Evolutionary conservation across 2,797 vertebrate species (phyloP).

Genomic region (Tapera naevia): DNA sequence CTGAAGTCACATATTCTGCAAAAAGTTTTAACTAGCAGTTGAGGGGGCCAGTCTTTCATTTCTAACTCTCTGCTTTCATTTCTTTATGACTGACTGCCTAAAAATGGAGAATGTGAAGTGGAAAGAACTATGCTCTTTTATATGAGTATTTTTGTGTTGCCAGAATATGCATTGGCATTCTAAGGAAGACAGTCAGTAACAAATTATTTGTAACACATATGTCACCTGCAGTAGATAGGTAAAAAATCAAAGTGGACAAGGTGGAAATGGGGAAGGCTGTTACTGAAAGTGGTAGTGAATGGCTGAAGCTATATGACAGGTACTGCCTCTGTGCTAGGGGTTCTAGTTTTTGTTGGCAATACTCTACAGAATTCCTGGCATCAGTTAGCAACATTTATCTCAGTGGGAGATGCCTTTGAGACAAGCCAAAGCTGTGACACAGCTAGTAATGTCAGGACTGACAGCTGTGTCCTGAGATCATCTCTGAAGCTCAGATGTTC

Average conservation of each 20-base stretch:
- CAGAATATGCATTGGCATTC: neutral
- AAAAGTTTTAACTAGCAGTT: neutral
- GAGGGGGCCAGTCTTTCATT: neutral
- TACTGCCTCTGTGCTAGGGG: neutral
- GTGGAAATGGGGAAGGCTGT: neutral
- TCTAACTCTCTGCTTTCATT: neutral
- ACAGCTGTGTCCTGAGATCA: conserved; percentile 17
- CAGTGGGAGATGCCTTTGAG: neutral
- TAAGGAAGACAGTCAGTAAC: neutral
- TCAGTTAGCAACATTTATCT: neutral
- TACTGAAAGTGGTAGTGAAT: neutral
- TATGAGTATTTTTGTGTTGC: neutral
- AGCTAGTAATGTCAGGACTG: neutral
- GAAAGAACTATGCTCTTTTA: neutral
- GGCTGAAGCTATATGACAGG: neutral
- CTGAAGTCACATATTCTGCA: neutral
- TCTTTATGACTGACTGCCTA: neutral
- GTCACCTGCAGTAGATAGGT: neutral
- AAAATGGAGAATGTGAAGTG: neutral
- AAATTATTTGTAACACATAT: neutral
- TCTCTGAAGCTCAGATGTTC: neutral
- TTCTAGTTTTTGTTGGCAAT: neutral
- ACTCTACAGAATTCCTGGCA: neutral
- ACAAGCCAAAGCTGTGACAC: neutral
- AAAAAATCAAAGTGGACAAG: neutral